Percentiles rank a stretch among this genome's conserved stretches.
phyloP scores from a whole-genome alignment of 2,888 invertebrate genomes.

The Ophioninae sp. region DNA sequence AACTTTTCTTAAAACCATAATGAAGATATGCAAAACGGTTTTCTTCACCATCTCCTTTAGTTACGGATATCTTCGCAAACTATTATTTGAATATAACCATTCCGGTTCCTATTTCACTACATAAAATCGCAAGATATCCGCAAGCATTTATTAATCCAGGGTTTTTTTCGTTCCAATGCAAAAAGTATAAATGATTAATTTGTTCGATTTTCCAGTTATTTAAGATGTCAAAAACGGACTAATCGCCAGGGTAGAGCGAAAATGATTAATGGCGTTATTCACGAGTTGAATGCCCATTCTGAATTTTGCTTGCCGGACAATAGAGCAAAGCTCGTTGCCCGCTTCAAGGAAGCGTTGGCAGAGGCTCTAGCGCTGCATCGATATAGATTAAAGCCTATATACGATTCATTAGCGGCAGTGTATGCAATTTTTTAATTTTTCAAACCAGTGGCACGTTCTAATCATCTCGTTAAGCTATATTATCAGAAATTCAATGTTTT shows the following conservation, averaged over 20 bases:
- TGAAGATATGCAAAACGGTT: no score
- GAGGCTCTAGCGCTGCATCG: neutral
- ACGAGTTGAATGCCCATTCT: neutral
- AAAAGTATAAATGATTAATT: no score
- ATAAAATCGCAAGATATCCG: no score
- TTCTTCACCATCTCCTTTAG: no score
- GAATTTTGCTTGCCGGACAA: conserved; percentile 5
- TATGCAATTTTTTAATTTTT: neutral
- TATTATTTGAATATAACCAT: no score
- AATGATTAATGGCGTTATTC: neutral
- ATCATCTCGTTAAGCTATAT: neutral
- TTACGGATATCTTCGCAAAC: no score
- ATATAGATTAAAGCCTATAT: conserved; percentile 4
- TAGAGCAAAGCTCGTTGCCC: neutral
- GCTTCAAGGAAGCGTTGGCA: conserved; percentile 25
- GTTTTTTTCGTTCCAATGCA: no score
- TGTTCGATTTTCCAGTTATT: neutral
- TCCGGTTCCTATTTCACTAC: no score
- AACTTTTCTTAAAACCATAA: no score
- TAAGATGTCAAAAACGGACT: neutral
- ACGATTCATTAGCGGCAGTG: conserved; percentile 21
- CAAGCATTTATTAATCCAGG: no score
- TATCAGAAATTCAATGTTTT: no score
- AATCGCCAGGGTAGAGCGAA: conserved; percentile 4
- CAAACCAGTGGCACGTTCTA: neutral